These are phyloP conservation scores for Ommatoiulus sabulosus DNA, from an alignment of 2,888 invertebrate genomes.

Conservation along the genomic window DNA sequence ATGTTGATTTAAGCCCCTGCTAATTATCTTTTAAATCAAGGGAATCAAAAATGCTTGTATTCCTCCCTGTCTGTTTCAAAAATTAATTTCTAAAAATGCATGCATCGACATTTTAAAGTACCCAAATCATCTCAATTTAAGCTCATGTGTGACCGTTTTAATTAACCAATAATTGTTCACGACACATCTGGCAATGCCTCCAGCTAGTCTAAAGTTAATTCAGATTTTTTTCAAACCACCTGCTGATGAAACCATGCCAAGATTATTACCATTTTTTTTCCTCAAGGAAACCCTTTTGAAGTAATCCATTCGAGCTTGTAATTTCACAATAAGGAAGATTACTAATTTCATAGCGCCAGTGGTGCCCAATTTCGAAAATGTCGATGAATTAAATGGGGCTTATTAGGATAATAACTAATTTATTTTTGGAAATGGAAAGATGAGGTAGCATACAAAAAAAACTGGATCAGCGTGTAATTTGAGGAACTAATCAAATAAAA, in stretches of 20 bases:
- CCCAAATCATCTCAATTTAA: background rate
- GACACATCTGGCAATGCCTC: background rate
- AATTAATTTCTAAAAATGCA: background rate
- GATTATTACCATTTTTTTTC: background rate
- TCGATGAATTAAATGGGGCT: background rate
- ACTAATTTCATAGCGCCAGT: background rate
- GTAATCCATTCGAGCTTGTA: background rate
- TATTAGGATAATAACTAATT: background rate
- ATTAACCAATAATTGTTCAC: background rate
- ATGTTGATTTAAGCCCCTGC: too few relatives aligned
- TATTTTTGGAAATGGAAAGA: background rate
- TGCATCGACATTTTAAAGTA: background rate
- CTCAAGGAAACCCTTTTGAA: background rate
- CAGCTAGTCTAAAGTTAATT: background rate
- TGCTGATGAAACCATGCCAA: background rate
- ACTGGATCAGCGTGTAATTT: background rate
- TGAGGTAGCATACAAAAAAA: background rate
- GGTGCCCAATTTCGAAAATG: background rate
- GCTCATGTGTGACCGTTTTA: background rate
- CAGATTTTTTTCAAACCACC: constrained; percentile 20
- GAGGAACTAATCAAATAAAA: background rate
- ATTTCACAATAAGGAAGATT: constrained; percentile 23
- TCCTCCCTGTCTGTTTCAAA: background rate
- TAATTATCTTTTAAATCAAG: too few relatives aligned
- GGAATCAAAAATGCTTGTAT: background rate